Base-by-base conservation (phyloP, 2,797 vertebrate genomes). In the Parauchenoglanis punctatus region DNA sequence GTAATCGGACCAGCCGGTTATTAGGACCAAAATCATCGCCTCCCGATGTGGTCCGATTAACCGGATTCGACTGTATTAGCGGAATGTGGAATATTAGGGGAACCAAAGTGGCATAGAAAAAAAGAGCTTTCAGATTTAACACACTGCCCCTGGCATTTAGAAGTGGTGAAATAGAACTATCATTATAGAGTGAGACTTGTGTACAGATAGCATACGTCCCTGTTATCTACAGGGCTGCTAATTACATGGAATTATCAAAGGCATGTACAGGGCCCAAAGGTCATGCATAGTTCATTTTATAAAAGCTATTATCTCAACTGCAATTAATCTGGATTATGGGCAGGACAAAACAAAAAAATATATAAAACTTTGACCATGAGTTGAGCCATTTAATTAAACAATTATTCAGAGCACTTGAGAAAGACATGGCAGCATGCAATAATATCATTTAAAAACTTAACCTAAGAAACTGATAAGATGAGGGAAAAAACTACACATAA, bases 171-270 rank as follows among this genome's bases (percentile, higher is more conserved):
- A 44, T 20, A 75, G 4, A 49, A 25, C 4, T n/a, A n/a, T 75
- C 11, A 75, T n/a, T 49, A 46, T 75, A 75, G 44, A n/a, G 44
- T 75, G 44, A n/a, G 12, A 12, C 40, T 73, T 46, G 40, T 73
- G 23, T 46, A 12, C 52, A 46, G 25, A 15, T 25, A 17, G 49
- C 54, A n/a, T 54, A 54, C 17, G 90, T 94, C 93, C 93, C 93
- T 0, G 18, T 89, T 89, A 92, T 92, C 89, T 93, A 91, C 44
- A 85, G 80, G 56, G 85, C 85, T 92, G 91, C 93, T 93, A 95
- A 95, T 95, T 95, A 94, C 87, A 92, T 78, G 40, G 88, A 93
- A 92, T 92, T 91, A 88, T 91, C 88, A 91, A 89, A 93, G 91
- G 92, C 91, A 92, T 92, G 93, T 94, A 89, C 89, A 87, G 92